These are phyloP conservation scores for Venustaconcha ellipsiformis DNA, from an alignment of 1,140 invertebrate genomes.

Conservation along the genomic window DNA sequence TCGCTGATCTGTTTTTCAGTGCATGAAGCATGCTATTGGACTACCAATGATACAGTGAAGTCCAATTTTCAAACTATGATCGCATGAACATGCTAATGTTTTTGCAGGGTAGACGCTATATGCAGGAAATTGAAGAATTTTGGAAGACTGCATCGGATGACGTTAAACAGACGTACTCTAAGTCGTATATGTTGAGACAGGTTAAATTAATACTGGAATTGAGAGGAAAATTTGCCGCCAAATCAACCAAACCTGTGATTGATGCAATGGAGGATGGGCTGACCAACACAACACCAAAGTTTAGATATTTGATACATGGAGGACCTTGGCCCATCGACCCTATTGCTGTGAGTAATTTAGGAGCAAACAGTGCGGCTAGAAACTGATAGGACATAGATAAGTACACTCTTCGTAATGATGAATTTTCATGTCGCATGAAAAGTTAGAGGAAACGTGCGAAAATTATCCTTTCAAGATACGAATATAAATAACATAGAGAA, in stretches of 20 bases:
- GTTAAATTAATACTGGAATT: conserved; percentile 7
- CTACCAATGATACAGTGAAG: too few species aligned
- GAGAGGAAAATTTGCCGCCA: conserved; percentile 4
- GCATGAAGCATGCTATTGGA: too few species aligned
- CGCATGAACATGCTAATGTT: not conserved
- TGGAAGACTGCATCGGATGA: conserved; percentile 1
- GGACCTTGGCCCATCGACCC: conserved; percentile 22
- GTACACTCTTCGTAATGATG: not conserved
- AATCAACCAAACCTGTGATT: conserved; percentile 13
- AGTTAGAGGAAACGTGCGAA: not conserved
- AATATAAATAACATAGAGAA: too few species aligned
- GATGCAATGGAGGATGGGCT: conserved; percentile 17
- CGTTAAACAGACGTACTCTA: conserved; percentile 14
- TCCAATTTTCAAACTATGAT: too few species aligned
- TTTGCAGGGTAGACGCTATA: conserved; percentile 14
- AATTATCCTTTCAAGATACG: not conserved
- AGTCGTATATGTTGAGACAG: conserved; percentile 17
- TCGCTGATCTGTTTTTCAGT: too few species aligned
- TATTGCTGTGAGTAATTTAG: conserved; percentile 9
- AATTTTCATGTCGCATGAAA: not conserved
- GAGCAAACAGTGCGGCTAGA: not conserved
- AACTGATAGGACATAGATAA: not conserved
- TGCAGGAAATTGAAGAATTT: conserved; percentile 6
- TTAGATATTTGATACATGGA: conserved; percentile 25
- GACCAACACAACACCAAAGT: conserved; percentile 10